Evolutionary conservation across 2,113 vertebrate species (phyloP).

Genomic region (Diadophis punctatus): DNA sequence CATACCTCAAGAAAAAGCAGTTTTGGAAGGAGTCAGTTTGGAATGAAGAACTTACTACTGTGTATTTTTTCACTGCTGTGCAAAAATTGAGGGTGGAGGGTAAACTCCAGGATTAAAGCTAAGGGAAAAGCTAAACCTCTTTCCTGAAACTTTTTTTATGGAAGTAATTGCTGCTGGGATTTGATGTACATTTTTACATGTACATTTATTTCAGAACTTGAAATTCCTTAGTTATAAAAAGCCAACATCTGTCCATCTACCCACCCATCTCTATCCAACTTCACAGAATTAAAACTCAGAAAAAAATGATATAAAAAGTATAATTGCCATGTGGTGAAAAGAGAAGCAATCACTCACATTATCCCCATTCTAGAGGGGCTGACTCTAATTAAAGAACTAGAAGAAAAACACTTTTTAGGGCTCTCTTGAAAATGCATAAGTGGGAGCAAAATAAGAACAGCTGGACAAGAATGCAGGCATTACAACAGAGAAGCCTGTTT

Average conservation of each 20-base stretch:
- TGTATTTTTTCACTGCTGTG: background rate
- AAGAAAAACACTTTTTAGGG: background rate
- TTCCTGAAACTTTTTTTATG: background rate
- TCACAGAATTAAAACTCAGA: background rate
- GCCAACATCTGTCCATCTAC: background rate
- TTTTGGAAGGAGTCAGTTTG: background rate
- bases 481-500: background rate
- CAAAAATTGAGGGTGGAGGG: background rate
- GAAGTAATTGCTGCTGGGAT: background rate
- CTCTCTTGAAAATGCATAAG: background rate
- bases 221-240: background rate
- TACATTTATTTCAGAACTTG: background rate
- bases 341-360: background rate
- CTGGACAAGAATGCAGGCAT: background rate
- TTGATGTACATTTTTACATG: background rate
- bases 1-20: background rate
- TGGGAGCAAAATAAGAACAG: background rate
- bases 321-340: background rate
- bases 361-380: background rate
- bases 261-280: background rate
- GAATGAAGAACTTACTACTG: background rate
- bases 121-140: background rate
- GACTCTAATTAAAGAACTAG: background rate
- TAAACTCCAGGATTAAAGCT: background rate
- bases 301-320: background rate